Evolutionary conservation across 2,888 invertebrate genomes (phyloP), one percentile per base, ranked within the genome.

Genomic region (Colostygia pectinataria): DNA sequence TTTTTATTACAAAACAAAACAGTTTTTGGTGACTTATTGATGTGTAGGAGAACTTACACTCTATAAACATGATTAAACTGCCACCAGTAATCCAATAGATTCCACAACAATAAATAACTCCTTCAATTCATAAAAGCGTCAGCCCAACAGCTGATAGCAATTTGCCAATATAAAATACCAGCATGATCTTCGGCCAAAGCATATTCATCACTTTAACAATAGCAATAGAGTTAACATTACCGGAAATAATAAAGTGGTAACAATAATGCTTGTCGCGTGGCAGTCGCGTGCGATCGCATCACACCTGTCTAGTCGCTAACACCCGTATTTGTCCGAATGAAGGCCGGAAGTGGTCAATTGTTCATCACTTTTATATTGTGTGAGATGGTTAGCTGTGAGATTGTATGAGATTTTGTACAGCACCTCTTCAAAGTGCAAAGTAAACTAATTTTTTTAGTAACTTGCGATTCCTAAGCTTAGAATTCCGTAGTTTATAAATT

Each of bases 191-290:
- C 12, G 12, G 25, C 48, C 12, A 44, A 28, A 44, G 47, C 33
- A 43, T 36, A 52, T 20, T 14, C 8, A 41, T 12, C 27, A n/a
- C 33, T 20, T 10, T 34, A 9, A 23, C 15, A 49, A 29, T 20
- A 39, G 3, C 6, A 14, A 54, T 53, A 62, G 42, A 14, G 52
- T 14, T 24, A 7, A 41, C 14, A 36, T 47, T 47, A 42, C 14
- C 24, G n/a, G 25, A n/a, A 24, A 32, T 15, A 33, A 27, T 33
- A 52, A 25, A 52, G 39, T 50, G 15, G 15, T 23, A 20, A 18
- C 3, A 48, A 45, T 75, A 76, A 81, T 75, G 38, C 57, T 41
- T 2, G 74, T 18, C 85, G 76, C 80, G 84, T 85, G 86, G 53
- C 72, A 8, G 69, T 51, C 82, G 73, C 68, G 78, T 78, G 83